Evolutionary conservation across 2,113 vertebrate genomes (phyloP).

Genomic region (Varanus salvator): DNA sequence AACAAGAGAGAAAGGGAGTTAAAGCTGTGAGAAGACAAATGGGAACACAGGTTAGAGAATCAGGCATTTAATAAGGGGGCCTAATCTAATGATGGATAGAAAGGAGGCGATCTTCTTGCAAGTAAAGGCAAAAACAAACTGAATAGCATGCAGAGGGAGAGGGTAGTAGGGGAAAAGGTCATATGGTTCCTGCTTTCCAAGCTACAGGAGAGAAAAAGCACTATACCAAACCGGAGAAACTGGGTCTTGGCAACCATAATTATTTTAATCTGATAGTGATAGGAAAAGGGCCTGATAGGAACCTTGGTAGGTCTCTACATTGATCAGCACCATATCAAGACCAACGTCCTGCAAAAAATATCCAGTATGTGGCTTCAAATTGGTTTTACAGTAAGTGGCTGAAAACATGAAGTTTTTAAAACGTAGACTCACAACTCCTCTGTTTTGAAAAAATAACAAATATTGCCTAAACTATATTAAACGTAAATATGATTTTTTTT

Average conservation of each 20-base stretch:
- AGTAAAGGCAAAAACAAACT: background rate
- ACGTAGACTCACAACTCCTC: background rate
- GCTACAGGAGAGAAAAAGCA: background rate
- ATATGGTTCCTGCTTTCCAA: background rate
- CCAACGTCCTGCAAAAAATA: too few relatives aligned
- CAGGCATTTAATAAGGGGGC: background rate
- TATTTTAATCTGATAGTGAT: background rate
- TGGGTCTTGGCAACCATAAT: background rate
- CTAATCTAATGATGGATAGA: background rate
- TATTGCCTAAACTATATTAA: background rate
- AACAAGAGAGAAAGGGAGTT: background rate
- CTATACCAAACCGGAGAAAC: background rate
- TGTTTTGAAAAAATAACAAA: background rate
- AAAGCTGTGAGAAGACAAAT: background rate
- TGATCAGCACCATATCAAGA: too few relatives aligned
- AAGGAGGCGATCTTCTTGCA: background rate
- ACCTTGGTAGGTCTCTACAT: too few relatives aligned
- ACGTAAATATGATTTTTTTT: background rate
- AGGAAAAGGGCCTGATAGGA: background rate
- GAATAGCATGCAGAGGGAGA: background rate
- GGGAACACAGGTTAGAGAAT: too few relatives aligned
- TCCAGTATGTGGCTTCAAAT: slow-evolving; percentile 2
- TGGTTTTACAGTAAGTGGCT: background rate
- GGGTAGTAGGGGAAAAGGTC: too few relatives aligned
- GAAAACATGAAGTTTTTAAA: background rate